A percentile compares a stretch with the other conserved stretches of the same genome.
These are phyloP conservation scores for Athrips mouffetella DNA, from an alignment of 2,888 invertebrate genomes.

Conservation along the genomic window DNA sequence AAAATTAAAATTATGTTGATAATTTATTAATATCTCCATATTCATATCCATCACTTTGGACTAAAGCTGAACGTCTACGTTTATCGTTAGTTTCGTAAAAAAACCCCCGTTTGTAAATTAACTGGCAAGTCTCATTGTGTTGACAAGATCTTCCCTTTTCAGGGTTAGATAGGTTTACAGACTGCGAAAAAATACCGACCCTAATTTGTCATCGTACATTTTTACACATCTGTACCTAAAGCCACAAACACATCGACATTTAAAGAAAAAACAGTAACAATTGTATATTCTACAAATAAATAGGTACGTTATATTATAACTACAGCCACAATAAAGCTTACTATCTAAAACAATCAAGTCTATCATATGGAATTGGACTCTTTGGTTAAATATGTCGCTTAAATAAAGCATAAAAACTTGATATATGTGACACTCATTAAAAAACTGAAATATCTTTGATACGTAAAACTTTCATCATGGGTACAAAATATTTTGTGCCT, in stretches of 20 bases:
- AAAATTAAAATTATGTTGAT: constrained; percentile 1
- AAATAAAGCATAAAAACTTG: constrained; percentile 28
- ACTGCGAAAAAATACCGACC: too few relatives aligned
- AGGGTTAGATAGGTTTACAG: too few relatives aligned
- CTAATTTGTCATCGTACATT: too few relatives aligned
- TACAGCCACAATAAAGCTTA: constrained; percentile 16
- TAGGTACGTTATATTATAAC: constrained; percentile 14
- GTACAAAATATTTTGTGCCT: too few relatives aligned
- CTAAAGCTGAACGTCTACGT: background rate
- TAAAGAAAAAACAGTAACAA: background rate
- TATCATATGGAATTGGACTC: constrained; percentile 31
- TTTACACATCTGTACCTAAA: too few relatives aligned
- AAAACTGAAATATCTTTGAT: background rate
- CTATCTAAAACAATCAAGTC: constrained; percentile 12
- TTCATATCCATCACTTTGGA: background rate
- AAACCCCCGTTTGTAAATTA: background rate
- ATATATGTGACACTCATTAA: background rate
- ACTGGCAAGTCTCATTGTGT: too few relatives aligned
- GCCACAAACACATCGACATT: constrained; percentile 4
- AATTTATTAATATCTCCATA: background rate
- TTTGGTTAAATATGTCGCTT: constrained; percentile 54
- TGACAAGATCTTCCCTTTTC: too few relatives aligned
- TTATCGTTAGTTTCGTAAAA: background rate
- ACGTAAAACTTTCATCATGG: background rate
- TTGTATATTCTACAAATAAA: constrained; percentile 12